phyloP scores from a whole-genome alignment of 2,797 vertebrate genomes.

The Chelonia mydas region DNA sequence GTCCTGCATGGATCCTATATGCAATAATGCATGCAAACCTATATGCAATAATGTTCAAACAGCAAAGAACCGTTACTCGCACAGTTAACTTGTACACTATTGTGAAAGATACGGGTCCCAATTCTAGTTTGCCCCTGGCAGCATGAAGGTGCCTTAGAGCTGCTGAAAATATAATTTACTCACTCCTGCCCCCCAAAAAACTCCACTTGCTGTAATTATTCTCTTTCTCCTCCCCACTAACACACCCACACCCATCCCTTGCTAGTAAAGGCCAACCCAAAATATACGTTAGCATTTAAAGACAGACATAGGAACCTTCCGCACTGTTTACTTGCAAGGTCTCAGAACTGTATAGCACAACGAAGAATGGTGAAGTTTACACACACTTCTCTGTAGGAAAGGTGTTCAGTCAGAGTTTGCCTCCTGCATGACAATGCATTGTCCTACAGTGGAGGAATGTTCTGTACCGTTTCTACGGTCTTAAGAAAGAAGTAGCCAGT shows the following conservation, averaged over 20 bases:
- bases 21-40: neutral
- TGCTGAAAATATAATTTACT: neutral
- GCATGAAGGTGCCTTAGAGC: too few species aligned
- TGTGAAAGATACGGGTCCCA: neutral
- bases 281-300: neutral
- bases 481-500: neutral
- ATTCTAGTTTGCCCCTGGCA: neutral
- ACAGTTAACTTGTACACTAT: neutral
- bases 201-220: neutral
- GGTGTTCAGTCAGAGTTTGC: neutral
- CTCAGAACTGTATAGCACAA: neutral
- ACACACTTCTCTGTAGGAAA: neutral
- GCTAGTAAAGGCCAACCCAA: neutral
- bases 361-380: neutral
- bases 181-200: neutral
- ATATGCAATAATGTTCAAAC: neutral
- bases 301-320: neutral
- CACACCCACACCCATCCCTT: rapidly evolving
- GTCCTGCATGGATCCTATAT: neutral
- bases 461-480: rapidly evolving
- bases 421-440: too few species aligned
- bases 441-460: neutral
- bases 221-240: neutral
- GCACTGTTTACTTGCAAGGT: neutral
- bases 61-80: neutral